These are phyloP conservation scores for Heteractis magnifica DNA, from an alignment of 92 coral and sea anemone species.

Conservation along the genomic window DNA sequence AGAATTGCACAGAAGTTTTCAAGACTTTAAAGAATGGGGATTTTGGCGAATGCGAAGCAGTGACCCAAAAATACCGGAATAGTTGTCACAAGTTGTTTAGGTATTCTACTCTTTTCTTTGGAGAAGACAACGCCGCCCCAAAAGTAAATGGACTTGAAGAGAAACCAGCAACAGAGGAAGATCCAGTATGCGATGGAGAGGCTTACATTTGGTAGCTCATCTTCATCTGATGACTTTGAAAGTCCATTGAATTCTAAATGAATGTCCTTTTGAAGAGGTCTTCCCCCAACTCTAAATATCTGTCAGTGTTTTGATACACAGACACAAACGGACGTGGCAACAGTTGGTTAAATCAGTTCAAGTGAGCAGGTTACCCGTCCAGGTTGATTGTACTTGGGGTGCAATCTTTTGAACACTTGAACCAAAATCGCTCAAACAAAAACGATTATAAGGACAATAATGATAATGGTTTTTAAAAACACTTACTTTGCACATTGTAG, in stretches of 20 bases:
- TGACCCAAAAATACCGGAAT: slow-evolving; percentile 70
- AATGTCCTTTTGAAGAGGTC: background rate
- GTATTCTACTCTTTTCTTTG: slow-evolving; percentile 64
- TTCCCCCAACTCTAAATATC: background rate
- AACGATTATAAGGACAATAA: background rate
- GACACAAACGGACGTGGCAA: background rate
- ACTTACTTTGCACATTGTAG: slow-evolving; percentile 5
- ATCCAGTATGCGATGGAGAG: slow-evolving; percentile 70
- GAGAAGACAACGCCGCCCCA: slow-evolving; percentile 46
- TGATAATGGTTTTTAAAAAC: slow-evolving; percentile 2
- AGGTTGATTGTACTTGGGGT: background rate
- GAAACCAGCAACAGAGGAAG: slow-evolving; percentile 32
- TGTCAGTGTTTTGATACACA: background rate
- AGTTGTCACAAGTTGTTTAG: slow-evolving; percentile 82
- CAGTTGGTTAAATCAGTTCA: background rate
- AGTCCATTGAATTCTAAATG: background rate
- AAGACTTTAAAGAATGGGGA: slow-evolving; percentile 72
- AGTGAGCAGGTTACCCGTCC: background rate
- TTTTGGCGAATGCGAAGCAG: slow-evolving; percentile 86
- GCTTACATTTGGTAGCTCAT: background rate
- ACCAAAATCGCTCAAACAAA: background rate
- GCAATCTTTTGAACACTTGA: background rate
- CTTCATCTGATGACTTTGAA: background rate
- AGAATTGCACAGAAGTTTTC: slow-evolving; percentile 81
- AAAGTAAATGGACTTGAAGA: slow-evolving; percentile 68